These are phyloP conservation scores for Entomyzon cyanotis DNA, from an alignment of 2,113 vertebrate genomes.

Conservation along the genomic window DNA sequence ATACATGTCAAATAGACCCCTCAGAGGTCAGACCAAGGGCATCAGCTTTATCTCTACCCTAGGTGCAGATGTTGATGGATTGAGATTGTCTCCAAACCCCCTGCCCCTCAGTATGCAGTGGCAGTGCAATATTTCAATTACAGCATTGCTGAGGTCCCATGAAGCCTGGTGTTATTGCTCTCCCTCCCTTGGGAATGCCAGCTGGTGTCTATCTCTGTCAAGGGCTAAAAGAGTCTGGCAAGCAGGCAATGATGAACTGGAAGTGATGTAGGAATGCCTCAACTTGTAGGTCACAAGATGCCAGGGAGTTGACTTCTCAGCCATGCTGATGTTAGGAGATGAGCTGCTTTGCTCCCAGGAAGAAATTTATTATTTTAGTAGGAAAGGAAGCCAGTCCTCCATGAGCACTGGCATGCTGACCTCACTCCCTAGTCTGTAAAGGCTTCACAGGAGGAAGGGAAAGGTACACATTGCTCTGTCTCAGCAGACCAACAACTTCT, in stretches of 20 bases:
- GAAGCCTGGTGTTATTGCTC: not conserved
- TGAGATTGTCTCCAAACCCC: not conserved
- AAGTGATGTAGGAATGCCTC: not conserved
- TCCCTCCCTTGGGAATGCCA: not conserved
- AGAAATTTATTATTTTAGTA: not conserved
- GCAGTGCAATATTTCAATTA: not conserved
- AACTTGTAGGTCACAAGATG: not conserved
- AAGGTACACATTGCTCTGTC: not conserved
- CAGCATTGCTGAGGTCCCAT: not conserved
- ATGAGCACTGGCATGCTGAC: not conserved
- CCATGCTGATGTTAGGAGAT: not conserved
- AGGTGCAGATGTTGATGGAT: not conserved
- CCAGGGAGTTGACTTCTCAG: not conserved
- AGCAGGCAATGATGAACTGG: not conserved
- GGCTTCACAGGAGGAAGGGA: not conserved
- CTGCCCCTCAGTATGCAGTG: not conserved
- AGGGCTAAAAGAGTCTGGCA: not conserved
- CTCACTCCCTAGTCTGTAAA: not conserved
- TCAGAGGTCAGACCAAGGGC: not conserved
- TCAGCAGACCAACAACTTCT: not conserved
- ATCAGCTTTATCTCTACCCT: not conserved
- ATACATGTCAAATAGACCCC: not conserved
- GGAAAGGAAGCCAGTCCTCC: not conserved
- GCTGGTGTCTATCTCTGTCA: not conserved
- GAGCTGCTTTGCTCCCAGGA: not conserved